phyloP scores from a whole-genome alignment of 64 coral and sea anemone species.

The Montipora foliosa region DNA sequence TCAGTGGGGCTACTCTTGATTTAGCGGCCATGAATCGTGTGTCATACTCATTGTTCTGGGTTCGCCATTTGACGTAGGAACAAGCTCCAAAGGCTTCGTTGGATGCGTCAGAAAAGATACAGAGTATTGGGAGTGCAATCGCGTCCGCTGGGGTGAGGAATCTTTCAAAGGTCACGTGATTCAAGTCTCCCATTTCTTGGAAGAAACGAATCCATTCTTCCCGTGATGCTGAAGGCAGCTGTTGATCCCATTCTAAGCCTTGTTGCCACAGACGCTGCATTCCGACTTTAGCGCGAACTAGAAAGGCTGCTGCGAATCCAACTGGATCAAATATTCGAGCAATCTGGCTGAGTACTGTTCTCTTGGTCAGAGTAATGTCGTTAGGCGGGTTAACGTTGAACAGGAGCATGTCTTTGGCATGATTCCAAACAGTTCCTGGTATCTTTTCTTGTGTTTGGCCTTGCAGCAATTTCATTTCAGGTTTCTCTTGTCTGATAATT shows the following conservation, averaged over 20 bases:
- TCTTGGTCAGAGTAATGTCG: slow-evolving; percentile 44
- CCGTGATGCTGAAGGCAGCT: slow-evolving; percentile 8
- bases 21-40: slow-evolving; percentile 54
- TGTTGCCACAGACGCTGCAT: too few species aligned
- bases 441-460: slow-evolving; percentile 59
- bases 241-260: too few species aligned
- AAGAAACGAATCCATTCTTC: slow-evolving; percentile 32
- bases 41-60: neutral
- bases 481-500: neutral
- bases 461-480: slow-evolving; percentile 47
- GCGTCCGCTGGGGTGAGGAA: slow-evolving; percentile 3
- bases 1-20: slow-evolving; percentile 60
- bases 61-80: too few species aligned
- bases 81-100: too few species aligned
- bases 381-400: slow-evolving; percentile 31
- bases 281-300: too few species aligned
- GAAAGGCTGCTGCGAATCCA: slow-evolving; percentile 19
- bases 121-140: slow-evolving; percentile 22
- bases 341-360: slow-evolving; percentile 46
- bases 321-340: slow-evolving; percentile 56
- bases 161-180: slow-evolving; percentile 52
- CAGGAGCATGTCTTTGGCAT: slow-evolving; percentile 2
- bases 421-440: slow-evolving; percentile 33
- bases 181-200: neutral
- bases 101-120: neutral